These are phyloP conservation scores for Eristalinus aeneus DNA, from an alignment of 2,888 invertebrate genomes.

Conservation along the genomic window DNA sequence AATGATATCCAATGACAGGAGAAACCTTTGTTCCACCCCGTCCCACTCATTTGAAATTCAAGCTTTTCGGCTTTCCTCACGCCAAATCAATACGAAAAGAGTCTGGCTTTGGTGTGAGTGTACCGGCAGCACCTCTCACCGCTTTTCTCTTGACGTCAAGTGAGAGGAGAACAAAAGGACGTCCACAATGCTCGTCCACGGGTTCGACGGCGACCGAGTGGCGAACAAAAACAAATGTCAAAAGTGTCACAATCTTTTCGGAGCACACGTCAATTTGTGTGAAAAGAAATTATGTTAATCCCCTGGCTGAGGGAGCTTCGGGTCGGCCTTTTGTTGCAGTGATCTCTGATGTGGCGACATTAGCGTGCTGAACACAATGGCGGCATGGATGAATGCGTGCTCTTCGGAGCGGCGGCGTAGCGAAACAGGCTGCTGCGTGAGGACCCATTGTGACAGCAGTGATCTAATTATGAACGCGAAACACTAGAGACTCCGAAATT, in stretches of 20 bases:
- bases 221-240: not conserved
- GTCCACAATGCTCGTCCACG: not conserved
- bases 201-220: not conserved
- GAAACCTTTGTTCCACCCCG: not conserved
- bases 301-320: not conserved
- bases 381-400: not conserved
- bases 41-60: not conserved
- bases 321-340: not conserved
- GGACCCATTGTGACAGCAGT: not conserved
- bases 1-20: not conserved
- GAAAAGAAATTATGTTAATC: conserved; percentile 6
- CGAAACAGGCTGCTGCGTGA: not conserved
- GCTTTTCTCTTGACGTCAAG: no score
- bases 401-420: no score
- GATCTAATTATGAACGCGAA: not conserved
- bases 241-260: not conserved
- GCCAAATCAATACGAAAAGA: no score
- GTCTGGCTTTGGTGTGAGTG: not conserved
- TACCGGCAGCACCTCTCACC: no score
- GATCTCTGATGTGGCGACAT: not conserved
- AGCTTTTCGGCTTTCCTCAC: not conserved
- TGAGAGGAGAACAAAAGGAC: no score
- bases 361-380: not conserved
- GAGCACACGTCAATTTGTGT: not conserved
- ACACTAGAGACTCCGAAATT: not conserved